These are phyloP conservation scores for Drosophila putrida DNA, from an alignment of 2,888 invertebrate species.

Conservation along the genomic window DNA sequence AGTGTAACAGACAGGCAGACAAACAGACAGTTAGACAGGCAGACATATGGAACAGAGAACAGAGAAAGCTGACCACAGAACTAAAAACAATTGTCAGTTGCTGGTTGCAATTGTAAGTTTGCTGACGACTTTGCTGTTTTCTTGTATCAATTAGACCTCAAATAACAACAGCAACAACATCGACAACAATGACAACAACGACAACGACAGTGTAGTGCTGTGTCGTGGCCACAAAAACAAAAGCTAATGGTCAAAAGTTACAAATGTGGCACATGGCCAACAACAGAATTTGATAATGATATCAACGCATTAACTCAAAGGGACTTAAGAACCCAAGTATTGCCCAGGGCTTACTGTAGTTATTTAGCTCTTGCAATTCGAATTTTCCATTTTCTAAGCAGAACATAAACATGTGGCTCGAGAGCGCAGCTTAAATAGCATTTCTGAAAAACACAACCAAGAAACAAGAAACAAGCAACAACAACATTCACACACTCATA, in stretches of 20 bases:
- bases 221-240: slow-evolving; percentile 68
- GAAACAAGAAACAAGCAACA: too few species aligned
- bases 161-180: slow-evolving; percentile 40
- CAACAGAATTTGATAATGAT: slow-evolving; percentile 68
- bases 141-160: slow-evolving; percentile 76
- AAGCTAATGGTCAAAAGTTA: slow-evolving; percentile 78
- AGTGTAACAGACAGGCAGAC: slow-evolving; percentile 27
- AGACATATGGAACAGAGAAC: slow-evolving; percentile 15
- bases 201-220: slow-evolving; percentile 59
- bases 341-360: slow-evolving; percentile 43
- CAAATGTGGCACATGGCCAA: slow-evolving; percentile 53
- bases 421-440: slow-evolving; percentile 57
- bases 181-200: slow-evolving; percentile 51
- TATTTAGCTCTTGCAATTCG: slow-evolving; percentile 60
- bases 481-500: slow-evolving; percentile 10
- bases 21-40: slow-evolving; percentile 7
- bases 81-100: slow-evolving; percentile 79
- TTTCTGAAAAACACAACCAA: slow-evolving; percentile 45
- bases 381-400: slow-evolving; percentile 51
- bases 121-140: slow-evolving; percentile 48
- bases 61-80: slow-evolving; percentile 69
- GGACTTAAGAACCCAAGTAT: slow-evolving; percentile 54
- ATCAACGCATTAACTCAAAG: slow-evolving; percentile 71
- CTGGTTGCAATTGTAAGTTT: slow-evolving; percentile 67
- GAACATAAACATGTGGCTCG: slow-evolving; percentile 45